Evolutionary conservation across 2,888 invertebrate species (phyloP).

Genomic region (Drosophila paranaensis): DNA sequence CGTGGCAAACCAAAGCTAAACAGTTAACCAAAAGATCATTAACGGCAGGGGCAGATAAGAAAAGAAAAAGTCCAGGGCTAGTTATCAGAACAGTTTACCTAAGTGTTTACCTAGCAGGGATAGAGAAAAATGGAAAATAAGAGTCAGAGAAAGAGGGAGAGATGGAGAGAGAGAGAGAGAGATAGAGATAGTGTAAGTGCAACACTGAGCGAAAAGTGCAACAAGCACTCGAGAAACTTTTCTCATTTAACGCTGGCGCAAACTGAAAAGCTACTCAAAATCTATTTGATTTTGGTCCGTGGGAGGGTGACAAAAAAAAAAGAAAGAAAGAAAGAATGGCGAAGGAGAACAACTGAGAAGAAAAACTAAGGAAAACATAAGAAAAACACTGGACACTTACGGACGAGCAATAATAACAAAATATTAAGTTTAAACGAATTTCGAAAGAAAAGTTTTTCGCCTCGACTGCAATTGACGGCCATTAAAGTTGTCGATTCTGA

Average conservation of each 20-base stretch:
- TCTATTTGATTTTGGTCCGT: constrained; percentile 66
- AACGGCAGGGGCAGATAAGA: constrained; percentile 35
- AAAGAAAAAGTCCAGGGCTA: constrained; percentile 20
- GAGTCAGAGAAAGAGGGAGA: neutral
- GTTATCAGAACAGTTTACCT: constrained; percentile 60
- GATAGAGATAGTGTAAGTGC: constrained; percentile 23
- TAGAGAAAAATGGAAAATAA: neutral
- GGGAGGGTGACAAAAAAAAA: neutral
- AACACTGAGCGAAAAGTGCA: constrained; percentile 63
- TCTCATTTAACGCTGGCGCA: constrained; percentile 75
- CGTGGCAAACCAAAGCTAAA: constrained; percentile 52
- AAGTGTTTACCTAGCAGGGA: constrained; percentile 8
- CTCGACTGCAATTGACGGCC: constrained; percentile 59
- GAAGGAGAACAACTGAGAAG: neutral
- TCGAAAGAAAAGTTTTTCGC: constrained; percentile 33
- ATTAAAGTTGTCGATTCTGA: constrained; percentile 63
- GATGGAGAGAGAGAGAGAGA: neutral
- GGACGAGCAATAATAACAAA: constrained; percentile 62
- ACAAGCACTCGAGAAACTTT: constrained; percentile 77
- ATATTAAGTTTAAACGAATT: constrained; percentile 73
- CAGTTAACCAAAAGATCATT: constrained; percentile 66
- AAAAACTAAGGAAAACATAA: constrained; percentile 19
- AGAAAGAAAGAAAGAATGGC: neutral
- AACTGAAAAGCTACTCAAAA: constrained; percentile 80
- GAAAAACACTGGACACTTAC: constrained; percentile 65